These are phyloP conservation scores for Lepus oiostolus DNA, from an alignment of 2,797 vertebrate species.

Conservation along the genomic window DNA sequence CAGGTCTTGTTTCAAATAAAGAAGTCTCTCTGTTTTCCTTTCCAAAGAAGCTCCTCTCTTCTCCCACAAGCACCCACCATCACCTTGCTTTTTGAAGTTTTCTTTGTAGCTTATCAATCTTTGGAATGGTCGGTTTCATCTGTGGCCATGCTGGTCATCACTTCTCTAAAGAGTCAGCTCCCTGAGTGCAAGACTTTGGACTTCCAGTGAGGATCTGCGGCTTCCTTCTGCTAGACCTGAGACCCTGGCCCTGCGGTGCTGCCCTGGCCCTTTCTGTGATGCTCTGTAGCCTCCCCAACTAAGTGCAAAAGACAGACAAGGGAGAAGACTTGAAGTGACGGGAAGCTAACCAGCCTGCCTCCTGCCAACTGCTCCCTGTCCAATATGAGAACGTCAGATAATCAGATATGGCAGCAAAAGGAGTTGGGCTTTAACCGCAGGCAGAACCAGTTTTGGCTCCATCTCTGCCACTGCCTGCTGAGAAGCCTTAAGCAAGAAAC, in stretches of 20 bases:
- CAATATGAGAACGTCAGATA: background rate
- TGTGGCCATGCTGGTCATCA: background rate
- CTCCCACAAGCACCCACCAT: background rate
- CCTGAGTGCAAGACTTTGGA: background rate
- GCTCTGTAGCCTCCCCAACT: background rate
- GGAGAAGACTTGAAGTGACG: background rate
- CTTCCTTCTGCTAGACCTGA: background rate
- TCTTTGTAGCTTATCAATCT: background rate
- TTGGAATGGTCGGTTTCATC: background rate
- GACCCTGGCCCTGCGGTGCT: no score
- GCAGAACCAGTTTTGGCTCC: background rate
- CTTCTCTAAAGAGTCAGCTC: background rate
- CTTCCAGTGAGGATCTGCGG: background rate
- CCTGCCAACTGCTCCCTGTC: background rate
- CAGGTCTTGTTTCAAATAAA: background rate
- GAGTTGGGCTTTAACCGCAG: background rate
- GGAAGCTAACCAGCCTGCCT: background rate
- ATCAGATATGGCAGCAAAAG: background rate
- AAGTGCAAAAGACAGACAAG: background rate
- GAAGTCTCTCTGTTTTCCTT: background rate
- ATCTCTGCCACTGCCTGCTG: background rate
- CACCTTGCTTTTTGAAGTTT: background rate
- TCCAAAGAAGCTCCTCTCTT: background rate
- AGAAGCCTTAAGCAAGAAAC: background rate
- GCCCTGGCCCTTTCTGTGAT: background rate